Conservation (phyloP, 2,888 invertebrate genomes). For the Apamea crenata region DNA sequence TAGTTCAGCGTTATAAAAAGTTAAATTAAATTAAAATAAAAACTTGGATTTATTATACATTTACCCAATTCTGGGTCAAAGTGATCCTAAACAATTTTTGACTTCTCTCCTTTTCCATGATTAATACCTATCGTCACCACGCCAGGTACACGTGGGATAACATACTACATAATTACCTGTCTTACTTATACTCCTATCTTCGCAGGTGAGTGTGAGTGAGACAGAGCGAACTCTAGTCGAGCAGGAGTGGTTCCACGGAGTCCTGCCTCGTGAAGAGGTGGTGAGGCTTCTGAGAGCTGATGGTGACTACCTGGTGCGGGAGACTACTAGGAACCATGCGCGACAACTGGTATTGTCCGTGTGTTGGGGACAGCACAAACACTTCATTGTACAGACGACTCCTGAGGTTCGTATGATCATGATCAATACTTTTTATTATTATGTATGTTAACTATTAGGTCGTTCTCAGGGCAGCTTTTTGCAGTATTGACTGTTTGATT, state of each 20-base stretch:
- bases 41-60: neutral
- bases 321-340: conserved; percentile 97
- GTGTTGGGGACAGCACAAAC: conserved; percentile 98
- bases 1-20: neutral
- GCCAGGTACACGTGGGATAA: conserved; percentile 15
- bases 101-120: neutral
- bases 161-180: neutral
- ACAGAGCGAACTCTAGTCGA: conserved; percentile 94
- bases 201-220: conserved; percentile 86
- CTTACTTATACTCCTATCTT: conserved; percentile 34
- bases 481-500: neutral
- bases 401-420: conserved; percentile 91
- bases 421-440: neutral
- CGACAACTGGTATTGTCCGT: conserved; percentile 98
- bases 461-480: neutral
- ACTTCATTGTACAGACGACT: conserved; percentile 99
- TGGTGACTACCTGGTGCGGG: conserved; percentile 98
- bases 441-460: neutral
- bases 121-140: neutral
- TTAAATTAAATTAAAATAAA: neutral
- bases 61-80: conserved; percentile 12
- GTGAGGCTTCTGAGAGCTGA: conserved; percentile 97
- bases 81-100: conserved; percentile 3
- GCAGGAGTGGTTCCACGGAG: conserved; percentile 99
- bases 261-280: conserved; percentile 98